Conservation (phyloP, 2,113 vertebrate species). For the Conger conger region DNA sequence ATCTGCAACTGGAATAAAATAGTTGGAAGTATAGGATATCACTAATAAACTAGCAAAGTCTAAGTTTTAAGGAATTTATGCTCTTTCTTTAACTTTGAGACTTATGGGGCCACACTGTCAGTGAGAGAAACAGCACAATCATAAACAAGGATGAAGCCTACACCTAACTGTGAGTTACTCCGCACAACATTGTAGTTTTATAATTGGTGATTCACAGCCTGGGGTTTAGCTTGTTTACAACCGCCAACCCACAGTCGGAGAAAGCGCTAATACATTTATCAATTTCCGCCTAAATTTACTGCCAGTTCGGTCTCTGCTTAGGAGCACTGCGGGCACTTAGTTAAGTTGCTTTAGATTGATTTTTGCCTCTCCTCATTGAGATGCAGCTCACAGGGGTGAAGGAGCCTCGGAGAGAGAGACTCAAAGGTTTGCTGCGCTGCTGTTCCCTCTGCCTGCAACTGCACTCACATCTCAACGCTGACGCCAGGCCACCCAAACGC, state of each 20-base stretch:
- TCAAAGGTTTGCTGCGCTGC: background rate
- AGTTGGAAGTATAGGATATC: background rate
- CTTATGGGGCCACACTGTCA: background rate
- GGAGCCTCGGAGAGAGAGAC: background rate
- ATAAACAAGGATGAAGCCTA: background rate
- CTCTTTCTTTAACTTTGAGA: background rate
- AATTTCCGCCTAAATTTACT: background rate
- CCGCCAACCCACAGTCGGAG: background rate
- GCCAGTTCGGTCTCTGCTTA: background rate
- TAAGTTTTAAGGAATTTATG: background rate
- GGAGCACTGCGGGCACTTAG: background rate
- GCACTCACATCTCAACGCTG: background rate
- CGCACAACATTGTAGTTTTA: background rate
- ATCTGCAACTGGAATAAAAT: background rate
- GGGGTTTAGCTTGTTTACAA: background rate
- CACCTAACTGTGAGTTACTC: background rate
- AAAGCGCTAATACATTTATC: background rate
- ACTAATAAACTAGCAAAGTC: background rate
- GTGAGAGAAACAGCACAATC: background rate
- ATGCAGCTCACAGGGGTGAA: slow-evolving; percentile 12
- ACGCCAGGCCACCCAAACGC: background rate
- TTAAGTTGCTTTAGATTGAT: slow-evolving; percentile 17
- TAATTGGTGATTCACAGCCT: background rate
- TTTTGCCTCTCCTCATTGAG: slow-evolving; percentile 3
- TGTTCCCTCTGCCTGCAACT: background rate